These are phyloP conservation scores for Thaleichthys pacificus DNA, from an alignment of 2,797 vertebrate genomes.

Conservation along the genomic window DNA sequence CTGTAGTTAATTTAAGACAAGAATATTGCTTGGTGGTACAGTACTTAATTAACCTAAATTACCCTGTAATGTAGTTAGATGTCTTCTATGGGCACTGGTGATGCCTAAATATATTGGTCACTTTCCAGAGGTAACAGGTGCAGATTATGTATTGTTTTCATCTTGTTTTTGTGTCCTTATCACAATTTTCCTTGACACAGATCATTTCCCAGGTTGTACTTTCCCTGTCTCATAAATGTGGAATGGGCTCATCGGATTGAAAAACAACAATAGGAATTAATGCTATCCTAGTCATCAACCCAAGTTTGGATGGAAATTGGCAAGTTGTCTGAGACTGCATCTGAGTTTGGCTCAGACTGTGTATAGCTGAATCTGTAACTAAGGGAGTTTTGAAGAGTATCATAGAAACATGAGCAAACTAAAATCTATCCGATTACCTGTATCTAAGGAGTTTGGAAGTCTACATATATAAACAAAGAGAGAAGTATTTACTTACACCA, in stretches of 20 bases:
- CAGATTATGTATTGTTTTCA: neutral
- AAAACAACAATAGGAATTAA: constrained; percentile 10
- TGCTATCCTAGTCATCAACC: constrained; percentile 14
- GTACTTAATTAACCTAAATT: neutral
- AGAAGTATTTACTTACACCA: constrained; percentile 1
- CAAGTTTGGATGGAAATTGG: neutral
- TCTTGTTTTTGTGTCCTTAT: neutral
- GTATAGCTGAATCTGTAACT: constrained; percentile 12
- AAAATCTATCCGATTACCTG: constrained; percentile 10
- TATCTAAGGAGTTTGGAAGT: neutral
- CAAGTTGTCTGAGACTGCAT: neutral
- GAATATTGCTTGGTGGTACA: neutral
- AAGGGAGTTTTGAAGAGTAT: constrained; percentile 2
- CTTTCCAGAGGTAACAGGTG: constrained; percentile 19
- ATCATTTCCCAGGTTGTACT: constrained; percentile 8
- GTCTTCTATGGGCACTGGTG: neutral
- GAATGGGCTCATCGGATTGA: constrained; percentile 13
- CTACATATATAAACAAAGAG: constrained; percentile 11
- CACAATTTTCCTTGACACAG: neutral
- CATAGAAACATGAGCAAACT: constrained; percentile 8
- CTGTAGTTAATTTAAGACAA: no score
- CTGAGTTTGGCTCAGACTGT: constrained; percentile 1
- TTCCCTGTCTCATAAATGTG: constrained; percentile 17
- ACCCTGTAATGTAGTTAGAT: neutral
- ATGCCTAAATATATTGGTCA: neutral